Conservation (phyloP, 2,888 invertebrate genomes). For the Hypomecis punctinalis region DNA sequence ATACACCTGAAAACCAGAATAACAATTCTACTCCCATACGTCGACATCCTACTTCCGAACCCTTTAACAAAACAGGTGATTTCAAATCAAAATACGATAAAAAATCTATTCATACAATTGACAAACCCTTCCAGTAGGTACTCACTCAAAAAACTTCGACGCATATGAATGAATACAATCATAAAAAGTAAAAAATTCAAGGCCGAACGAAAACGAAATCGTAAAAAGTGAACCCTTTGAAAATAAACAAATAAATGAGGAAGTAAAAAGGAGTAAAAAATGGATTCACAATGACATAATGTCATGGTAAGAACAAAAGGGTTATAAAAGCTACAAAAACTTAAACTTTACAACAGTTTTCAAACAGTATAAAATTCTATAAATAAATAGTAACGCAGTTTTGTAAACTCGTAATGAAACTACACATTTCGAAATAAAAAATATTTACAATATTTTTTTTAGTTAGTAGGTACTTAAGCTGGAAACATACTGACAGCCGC, state of each 20-base stretch:
- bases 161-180: slow-evolving; percentile 49
- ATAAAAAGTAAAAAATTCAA: slow-evolving; percentile 50
- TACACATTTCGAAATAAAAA: no score
- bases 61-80: slow-evolving; percentile 68
- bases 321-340: background rate
- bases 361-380: background rate
- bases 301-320: slow-evolving; percentile 19
- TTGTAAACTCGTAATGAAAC: no score
- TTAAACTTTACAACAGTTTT: background rate
- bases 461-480: no score
- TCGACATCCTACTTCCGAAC: slow-evolving; percentile 75
- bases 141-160: slow-evolving; percentile 50
- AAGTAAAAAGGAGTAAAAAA: slow-evolving; percentile 32
- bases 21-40: slow-evolving; percentile 54
- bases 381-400: no score
- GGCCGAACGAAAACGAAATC: slow-evolving; percentile 63
- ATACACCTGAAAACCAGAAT: slow-evolving; percentile 44
- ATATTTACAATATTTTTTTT: no score
- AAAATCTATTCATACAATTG: slow-evolving; percentile 60
- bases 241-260: slow-evolving; percentile 33
- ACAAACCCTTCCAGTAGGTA: slow-evolving; percentile 65
- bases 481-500: no score
- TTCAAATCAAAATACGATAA: slow-evolving; percentile 53
- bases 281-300: slow-evolving; percentile 9
- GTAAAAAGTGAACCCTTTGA: slow-evolving; percentile 45